Base-by-base conservation (phyloP, 2,113 vertebrate genomes). In the Cynocephalus volans region DNA sequence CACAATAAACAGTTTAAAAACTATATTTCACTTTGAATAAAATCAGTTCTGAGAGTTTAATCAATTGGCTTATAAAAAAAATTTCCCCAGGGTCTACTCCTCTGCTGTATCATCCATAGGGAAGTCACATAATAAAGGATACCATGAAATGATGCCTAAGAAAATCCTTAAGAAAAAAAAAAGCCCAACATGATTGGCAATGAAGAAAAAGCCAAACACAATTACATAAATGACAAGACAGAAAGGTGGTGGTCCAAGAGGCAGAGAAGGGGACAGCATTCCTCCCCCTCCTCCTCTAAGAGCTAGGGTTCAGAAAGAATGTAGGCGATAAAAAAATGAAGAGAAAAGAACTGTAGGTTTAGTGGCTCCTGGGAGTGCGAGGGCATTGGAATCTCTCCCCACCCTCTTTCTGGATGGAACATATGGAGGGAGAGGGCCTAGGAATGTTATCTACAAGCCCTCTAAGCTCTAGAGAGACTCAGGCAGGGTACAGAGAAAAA, bases 41-140 rank as follows among this genome's bases (percentile, higher is more conserved):
- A 93, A 93, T 79, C 4, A 94, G 72, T 86, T 94, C 52, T 81
- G 41, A 24, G 72, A 26, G 7, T 85, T 85, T 97, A 64, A 83
- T 94, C 91, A 80, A 82, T 10, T 70, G 9, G 33, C 88, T 95
- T 67, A 96, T 8, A 82, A 6, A 82, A 6, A 58, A 86, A 94
- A 85, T 67, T 73, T 85, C 54, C 17, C 41, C 56, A 91, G 69
- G 45, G 18, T 52, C 76, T 23, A 64, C 23, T 93, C 24, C 52
- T 90, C 62, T 93, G 52, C 64, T 64, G 77, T 77, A 82, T 87
- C 4, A 82, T 87, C 15, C 56, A 91, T 2, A 5, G 4, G 18
- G 9, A 84, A 97, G 45, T 75, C 70, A 95, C 12, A 69, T 50
- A 75, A 91, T 80, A 85, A 95, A 88, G 12, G 48, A 79, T 48